A percentile compares a stretch with the other conserved stretches of the same genome.
Conservation (phyloP, 2,797 vertebrate genomes). For the Centropyge bicolor region DNA sequence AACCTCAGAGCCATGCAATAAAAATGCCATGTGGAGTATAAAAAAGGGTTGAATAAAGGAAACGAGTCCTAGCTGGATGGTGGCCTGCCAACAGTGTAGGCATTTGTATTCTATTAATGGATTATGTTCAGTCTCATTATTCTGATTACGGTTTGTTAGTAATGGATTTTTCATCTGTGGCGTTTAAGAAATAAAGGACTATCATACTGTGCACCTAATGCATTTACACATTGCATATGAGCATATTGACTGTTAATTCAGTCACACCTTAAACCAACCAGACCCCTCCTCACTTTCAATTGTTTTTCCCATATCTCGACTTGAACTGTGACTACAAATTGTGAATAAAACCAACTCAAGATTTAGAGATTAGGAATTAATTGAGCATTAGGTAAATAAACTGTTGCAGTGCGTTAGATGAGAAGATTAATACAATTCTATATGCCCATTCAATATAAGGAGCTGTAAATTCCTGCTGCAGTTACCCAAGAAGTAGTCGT, state of each 20-base stretch:
- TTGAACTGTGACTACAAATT: too few relatives aligned
- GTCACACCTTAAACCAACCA: background rate
- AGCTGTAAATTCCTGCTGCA: background rate
- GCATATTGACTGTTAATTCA: slow-evolving; percentile 12
- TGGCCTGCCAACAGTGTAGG: slow-evolving; percentile 36
- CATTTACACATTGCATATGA: slow-evolving; percentile 5
- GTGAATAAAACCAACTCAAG: background rate
- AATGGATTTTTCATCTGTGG: slow-evolving; percentile 27
- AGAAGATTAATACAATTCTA: background rate
- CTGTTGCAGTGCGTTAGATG: background rate
- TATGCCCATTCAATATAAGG: background rate
- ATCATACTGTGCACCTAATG: slow-evolving; percentile 3
- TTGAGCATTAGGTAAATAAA: background rate
- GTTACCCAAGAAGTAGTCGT: slow-evolving; percentile 1
- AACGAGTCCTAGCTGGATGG: slow-evolving; percentile 31
- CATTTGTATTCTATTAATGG: slow-evolving; percentile 17
- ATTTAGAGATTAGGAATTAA: background rate
- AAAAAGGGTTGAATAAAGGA: slow-evolving; percentile 36
- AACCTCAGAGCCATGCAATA: slow-evolving; percentile 38
- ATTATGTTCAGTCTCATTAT: slow-evolving; percentile 25
- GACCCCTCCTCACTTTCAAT: background rate
- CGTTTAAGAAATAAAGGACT: slow-evolving; percentile 33
- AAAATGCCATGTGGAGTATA: slow-evolving; percentile 48
- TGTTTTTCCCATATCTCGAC: background rate
- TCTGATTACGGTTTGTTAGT: slow-evolving; percentile 11